Conservation (phyloP, 2,797 vertebrate species). For the Paguma larvata region DNA sequence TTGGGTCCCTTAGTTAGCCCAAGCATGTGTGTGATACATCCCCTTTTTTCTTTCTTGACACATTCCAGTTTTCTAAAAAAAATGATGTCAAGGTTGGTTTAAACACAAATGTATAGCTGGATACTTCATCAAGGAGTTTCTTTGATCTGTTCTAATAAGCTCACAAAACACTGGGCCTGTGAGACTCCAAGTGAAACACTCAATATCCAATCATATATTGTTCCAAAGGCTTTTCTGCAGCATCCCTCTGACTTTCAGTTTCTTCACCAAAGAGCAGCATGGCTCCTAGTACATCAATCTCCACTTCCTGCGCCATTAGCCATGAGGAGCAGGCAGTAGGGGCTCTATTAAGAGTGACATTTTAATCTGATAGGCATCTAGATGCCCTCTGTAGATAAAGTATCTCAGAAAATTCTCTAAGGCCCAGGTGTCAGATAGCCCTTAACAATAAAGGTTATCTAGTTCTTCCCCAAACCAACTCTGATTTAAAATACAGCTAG, state of each 20-base stretch:
- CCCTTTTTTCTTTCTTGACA: not conserved
- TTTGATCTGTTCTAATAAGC: not conserved
- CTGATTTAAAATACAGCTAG: not conserved
- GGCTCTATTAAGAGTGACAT: not conserved
- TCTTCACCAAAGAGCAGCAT: not conserved
- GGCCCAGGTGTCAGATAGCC: not conserved
- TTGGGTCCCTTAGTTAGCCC: slow-evolving; percentile 7
- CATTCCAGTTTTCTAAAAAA: slow-evolving; percentile 25
- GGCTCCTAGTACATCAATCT: not conserved
- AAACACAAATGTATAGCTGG: slow-evolving; percentile 40
- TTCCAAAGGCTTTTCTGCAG: not conserved
- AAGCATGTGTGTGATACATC: not conserved
- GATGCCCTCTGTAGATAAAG: not conserved
- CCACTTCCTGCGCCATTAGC: not conserved
- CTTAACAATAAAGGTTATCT: not conserved
- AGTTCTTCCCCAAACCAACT: not conserved
- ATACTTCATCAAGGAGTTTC: not conserved
- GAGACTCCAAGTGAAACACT: not conserved
- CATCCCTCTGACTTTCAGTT: not conserved
- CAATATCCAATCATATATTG: not conserved
- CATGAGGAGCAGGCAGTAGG: not conserved
- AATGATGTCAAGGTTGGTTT: slow-evolving; percentile 43
- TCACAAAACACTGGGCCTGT: not conserved
- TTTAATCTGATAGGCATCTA: slow-evolving; percentile 17
- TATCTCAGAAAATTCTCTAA: slow-evolving; percentile 57